Evolutionary conservation across 1,140 invertebrate species (phyloP).

Genomic region (Antheraea pernyi): DNA sequence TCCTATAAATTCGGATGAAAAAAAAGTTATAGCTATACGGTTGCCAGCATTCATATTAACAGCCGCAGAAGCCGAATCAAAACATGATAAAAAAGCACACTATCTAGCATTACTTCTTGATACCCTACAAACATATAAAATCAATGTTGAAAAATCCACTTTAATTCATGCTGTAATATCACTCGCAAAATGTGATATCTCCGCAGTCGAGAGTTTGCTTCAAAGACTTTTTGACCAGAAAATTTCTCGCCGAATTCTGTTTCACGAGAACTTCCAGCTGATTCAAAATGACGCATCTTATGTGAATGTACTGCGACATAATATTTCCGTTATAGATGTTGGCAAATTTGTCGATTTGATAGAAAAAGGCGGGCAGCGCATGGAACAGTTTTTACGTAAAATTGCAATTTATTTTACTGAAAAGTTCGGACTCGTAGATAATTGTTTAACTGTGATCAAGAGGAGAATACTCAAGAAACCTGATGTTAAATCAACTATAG

Average conservation of each 20-base stretch:
- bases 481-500: background rate
- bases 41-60: slow-evolving; percentile 30
- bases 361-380: background rate
- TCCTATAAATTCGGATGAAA: slow-evolving; percentile 37
- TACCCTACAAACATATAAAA: background rate
- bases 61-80: background rate
- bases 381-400: slow-evolving; percentile 10
- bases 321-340: slow-evolving; percentile 1
- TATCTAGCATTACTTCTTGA: slow-evolving; percentile 1
- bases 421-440: background rate
- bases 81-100: slow-evolving; percentile 4
- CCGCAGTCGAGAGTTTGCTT: slow-evolving; percentile 8
- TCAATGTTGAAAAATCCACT: slow-evolving; percentile 1
- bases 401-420: slow-evolving; percentile 12
- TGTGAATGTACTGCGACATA: slow-evolving; percentile 34
- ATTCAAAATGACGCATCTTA: slow-evolving; percentile 40
- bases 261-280: slow-evolving; percentile 34
- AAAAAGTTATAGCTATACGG: background rate
- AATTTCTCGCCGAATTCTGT: slow-evolving; percentile 39
- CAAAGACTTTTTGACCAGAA: slow-evolving; percentile 28
- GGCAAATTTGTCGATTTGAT: background rate
- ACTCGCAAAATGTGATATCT: slow-evolving; percentile 24
- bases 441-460: background rate
- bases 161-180: slow-evolving; percentile 19
- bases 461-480: background rate